Evolutionary conservation across 2,113 vertebrate species (phyloP).

Genomic region (Bombycilla garrulus): DNA sequence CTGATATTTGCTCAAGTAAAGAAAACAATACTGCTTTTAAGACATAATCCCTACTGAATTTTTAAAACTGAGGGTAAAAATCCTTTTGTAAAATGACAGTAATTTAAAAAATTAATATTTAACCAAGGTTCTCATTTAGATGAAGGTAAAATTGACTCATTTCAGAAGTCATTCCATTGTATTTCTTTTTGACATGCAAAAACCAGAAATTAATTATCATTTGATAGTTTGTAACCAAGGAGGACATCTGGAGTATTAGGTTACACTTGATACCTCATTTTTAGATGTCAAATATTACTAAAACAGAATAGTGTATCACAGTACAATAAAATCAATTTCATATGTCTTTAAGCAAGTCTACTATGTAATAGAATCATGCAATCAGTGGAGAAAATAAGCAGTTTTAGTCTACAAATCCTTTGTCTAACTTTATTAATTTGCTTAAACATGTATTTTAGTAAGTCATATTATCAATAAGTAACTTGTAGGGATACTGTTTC

Average conservation of each 20-base stretch:
- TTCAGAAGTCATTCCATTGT: not conserved
- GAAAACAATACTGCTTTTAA: not conserved
- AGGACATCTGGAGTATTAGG: not conserved
- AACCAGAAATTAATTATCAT: not conserved
- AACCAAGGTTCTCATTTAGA: not conserved
- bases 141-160: not conserved
- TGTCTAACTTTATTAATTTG: not conserved
- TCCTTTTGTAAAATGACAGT: rapidly evolving
- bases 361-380: not conserved
- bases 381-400: not conserved
- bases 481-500: not conserved
- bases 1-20: not conserved
- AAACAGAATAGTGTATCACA: not conserved
- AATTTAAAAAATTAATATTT: not conserved
- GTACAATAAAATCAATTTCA: not conserved
- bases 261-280: not conserved
- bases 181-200: not conserved
- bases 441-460: not conserved
- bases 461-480: not conserved
- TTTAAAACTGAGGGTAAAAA: not conserved
- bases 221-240: not conserved
- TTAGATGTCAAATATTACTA: not conserved
- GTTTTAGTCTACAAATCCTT: not conserved
- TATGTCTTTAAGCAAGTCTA: not conserved
- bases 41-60: not conserved